These are phyloP conservation scores for Ciconia boyciana DNA, from an alignment of 2,113 vertebrate genomes.

Conservation along the genomic window DNA sequence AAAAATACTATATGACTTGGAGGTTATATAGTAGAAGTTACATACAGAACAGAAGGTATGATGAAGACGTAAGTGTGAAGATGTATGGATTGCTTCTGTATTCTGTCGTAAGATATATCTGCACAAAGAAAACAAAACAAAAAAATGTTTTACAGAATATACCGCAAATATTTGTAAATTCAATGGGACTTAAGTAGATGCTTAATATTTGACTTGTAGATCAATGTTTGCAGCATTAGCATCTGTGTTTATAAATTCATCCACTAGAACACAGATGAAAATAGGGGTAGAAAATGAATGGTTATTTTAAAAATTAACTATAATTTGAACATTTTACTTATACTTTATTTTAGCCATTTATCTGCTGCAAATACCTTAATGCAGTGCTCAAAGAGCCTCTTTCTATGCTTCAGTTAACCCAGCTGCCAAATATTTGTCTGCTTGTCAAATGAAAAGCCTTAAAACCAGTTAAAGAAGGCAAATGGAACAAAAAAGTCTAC, in stretches of 20 bases:
- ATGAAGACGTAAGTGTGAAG: neutral
- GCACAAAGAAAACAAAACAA: neutral
- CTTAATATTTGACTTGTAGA: neutral
- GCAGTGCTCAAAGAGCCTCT: neutral
- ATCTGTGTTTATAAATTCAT: neutral
- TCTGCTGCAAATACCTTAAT: conserved; percentile 28
- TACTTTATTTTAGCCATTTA: neutral
- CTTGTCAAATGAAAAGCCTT: conserved; percentile 26
- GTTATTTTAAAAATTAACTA: neutral
- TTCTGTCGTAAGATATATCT: neutral
- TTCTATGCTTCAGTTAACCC: conserved; percentile 39
- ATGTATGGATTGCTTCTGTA: neutral
- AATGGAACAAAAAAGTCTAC: conserved; percentile 5
- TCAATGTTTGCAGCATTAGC: neutral
- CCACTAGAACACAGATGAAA: neutral
- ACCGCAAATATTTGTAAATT: neutral
- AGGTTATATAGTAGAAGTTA: neutral
- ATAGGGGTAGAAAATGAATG: neutral
- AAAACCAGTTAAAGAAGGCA: conserved; percentile 28
- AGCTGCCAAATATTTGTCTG: conserved; percentile 51
- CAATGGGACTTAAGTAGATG: neutral
- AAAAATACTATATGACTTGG: neutral
- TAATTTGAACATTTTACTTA: neutral
- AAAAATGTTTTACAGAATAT: neutral
- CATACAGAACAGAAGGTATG: neutral